Conservation (phyloP, 2,888 invertebrate species). For the Plusia festucae region DNA sequence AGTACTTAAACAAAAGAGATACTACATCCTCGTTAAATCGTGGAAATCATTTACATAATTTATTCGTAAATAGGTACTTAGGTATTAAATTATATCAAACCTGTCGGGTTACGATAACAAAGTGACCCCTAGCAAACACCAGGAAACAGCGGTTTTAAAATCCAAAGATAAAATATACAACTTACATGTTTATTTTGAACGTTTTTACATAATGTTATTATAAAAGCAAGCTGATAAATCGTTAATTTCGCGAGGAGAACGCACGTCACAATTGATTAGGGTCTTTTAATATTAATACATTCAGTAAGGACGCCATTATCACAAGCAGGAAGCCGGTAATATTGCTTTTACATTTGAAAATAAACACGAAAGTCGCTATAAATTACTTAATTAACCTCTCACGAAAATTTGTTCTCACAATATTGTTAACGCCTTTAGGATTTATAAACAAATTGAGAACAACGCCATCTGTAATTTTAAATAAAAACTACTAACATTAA, state of each 20-base stretch:
- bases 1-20: too few species aligned
- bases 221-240: slow-evolving; percentile 42
- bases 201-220: slow-evolving; percentile 35
- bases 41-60: not conserved
- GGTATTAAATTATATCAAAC: too few species aligned
- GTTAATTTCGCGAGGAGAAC: slow-evolving; percentile 46
- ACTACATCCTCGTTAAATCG: too few species aligned
- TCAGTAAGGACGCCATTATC: slow-evolving; percentile 26
- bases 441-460: not conserved
- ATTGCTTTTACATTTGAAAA: slow-evolving; percentile 21
- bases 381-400: slow-evolving; percentile 15
- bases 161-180: slow-evolving; percentile 20
- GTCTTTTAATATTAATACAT: slow-evolving; percentile 44
- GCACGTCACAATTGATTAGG: slow-evolving; percentile 53
- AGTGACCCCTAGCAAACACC: slow-evolving; percentile 9
- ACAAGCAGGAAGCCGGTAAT: slow-evolving; percentile 25
- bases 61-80: not conserved
- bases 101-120: not conserved
- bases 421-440: not conserved
- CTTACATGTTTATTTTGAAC: slow-evolving; percentile 21
- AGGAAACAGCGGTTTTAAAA: slow-evolving; percentile 15
- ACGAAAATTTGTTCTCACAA: not conserved
- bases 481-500: slow-evolving; percentile 9
- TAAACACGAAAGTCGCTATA: slow-evolving; percentile 7
- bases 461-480: slow-evolving; percentile 14